Evolutionary conservation across 2,797 vertebrate genomes (phyloP).

Genomic region (Thalassophryne amazonica): DNA sequence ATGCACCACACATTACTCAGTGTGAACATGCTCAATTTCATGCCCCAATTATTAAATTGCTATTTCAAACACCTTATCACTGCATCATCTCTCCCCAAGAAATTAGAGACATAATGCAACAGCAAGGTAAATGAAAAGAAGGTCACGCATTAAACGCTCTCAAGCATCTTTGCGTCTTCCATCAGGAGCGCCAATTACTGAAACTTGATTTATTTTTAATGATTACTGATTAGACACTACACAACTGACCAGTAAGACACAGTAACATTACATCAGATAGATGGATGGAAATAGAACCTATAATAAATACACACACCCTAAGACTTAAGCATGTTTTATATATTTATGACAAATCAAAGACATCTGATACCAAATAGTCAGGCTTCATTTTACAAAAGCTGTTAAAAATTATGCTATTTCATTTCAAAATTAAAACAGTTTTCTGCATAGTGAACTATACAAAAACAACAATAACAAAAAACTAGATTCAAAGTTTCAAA

Average conservation of each 20-base stretch:
- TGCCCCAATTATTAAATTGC: slow-evolving; percentile 20
- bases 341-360: too few species aligned
- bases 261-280: background rate
- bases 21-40: slow-evolving; percentile 3
- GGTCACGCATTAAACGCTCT: slow-evolving; percentile 6
- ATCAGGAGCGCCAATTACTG: slow-evolving; percentile 7
- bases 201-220: slow-evolving; percentile 19
- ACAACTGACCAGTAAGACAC: background rate
- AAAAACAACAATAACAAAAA: too few species aligned
- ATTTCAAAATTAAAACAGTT: too few species aligned
- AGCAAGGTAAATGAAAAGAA: slow-evolving; percentile 1
- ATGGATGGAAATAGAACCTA: too few species aligned
- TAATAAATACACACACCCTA: too few species aligned
- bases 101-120: background rate
- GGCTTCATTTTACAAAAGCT: too few species aligned
- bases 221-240: background rate
- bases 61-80: slow-evolving; percentile 9
- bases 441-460: too few species aligned
- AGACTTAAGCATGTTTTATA: too few species aligned
- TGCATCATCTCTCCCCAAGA: background rate
- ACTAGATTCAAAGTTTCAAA: too few species aligned
- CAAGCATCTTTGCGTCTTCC: slow-evolving; percentile 13
- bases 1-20: background rate
- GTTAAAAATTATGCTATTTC: too few species aligned
- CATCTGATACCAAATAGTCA: too few species aligned